Base-by-base conservation (phyloP, 2,113 vertebrate species). In the Gobiocypris rarus region DNA sequence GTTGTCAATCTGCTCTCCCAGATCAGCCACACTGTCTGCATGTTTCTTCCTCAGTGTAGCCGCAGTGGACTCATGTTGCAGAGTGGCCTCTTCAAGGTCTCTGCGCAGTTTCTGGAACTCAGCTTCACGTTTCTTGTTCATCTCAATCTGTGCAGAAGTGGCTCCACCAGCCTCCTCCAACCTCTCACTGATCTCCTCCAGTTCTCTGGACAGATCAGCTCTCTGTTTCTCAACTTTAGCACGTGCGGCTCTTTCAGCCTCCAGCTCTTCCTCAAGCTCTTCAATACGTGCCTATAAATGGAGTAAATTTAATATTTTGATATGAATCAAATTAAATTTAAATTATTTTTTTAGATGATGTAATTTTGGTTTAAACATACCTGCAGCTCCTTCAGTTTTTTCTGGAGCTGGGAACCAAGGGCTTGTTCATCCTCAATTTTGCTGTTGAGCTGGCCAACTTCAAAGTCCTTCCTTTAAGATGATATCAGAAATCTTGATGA, bases 351-450 rank as follows among this genome's bases (percentile, higher is more conserved):
- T 50, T 0, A 38, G 13, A n/a, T 48, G 4, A 15, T 9, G 26
- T 69, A 45, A 15, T 7, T 9, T 48, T 7, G 5, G 3, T 34
- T 15, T 76, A 1, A 45, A 2, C 14, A 87, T 88, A 97, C 96
- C 95, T 97, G 96, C 3, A 96, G 89, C 88, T 97, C 97, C 87
- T 97, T 97, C 84, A 97, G 91, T 88, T 97, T 97, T 90, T 97
- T 97, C 88, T 96, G 96, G 24, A 96, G 93, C 90, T 97, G 96
- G 78, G 91, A 90, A 0, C 89, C 90, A 82, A 96, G 74, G 0
- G 94, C 94, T 88, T 96, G 96, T 77, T 97, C 97, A 1, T 97
- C 97, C 85, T 97, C 96, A 14, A 97, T 96, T 88, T 92, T 95
- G 10, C 93, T 90, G 9, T 93, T 96, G 59, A 94, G 94, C 22